Conservation (phyloP, 2,888 invertebrate species). For the Campoplex nolae region DNA sequence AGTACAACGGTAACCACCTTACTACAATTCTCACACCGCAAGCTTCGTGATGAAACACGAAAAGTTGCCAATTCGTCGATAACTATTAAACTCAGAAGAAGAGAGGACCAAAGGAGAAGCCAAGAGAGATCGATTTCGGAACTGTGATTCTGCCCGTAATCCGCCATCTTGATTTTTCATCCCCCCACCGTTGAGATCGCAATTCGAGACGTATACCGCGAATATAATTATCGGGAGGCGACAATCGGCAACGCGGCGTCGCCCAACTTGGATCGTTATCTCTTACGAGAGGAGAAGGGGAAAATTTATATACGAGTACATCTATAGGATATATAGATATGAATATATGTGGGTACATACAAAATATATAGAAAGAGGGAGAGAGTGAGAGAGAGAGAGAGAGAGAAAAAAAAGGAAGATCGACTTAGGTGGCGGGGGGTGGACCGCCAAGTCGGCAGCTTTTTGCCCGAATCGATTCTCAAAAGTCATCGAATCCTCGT, state of each 20-base stretch:
- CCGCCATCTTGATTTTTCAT: slow-evolving; percentile 42
- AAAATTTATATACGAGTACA: slow-evolving; percentile 1
- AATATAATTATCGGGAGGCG: slow-evolving; percentile 37
- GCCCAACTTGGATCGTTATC: slow-evolving; percentile 65
- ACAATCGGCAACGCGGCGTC: slow-evolving; percentile 40
- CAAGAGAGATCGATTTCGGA: slow-evolving; percentile 3
- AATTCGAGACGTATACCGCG: background rate
- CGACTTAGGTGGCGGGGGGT: slow-evolving; percentile 54
- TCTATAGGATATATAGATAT: slow-evolving; percentile 27
- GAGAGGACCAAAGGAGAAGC: background rate
- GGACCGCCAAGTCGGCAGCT: slow-evolving; percentile 51
- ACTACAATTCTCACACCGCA: background rate
- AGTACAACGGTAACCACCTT: background rate
- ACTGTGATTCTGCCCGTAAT: slow-evolving; percentile 41
- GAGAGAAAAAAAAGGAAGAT: slow-evolving; percentile 28
- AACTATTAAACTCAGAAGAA: background rate
- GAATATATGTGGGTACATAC: slow-evolving; percentile 8
- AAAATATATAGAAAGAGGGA: background rate
- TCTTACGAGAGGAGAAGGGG: slow-evolving; percentile 54
- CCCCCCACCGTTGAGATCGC: slow-evolving; percentile 28
- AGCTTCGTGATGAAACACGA: background rate
- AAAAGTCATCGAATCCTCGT: slow-evolving; percentile 66
- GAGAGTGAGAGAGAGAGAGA: background rate
- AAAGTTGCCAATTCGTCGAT: background rate
- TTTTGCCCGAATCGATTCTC: slow-evolving; percentile 65